These are phyloP conservation scores for Metacarcinus magister DNA, from an alignment of 2,888 invertebrate species.

Conservation along the genomic window DNA sequence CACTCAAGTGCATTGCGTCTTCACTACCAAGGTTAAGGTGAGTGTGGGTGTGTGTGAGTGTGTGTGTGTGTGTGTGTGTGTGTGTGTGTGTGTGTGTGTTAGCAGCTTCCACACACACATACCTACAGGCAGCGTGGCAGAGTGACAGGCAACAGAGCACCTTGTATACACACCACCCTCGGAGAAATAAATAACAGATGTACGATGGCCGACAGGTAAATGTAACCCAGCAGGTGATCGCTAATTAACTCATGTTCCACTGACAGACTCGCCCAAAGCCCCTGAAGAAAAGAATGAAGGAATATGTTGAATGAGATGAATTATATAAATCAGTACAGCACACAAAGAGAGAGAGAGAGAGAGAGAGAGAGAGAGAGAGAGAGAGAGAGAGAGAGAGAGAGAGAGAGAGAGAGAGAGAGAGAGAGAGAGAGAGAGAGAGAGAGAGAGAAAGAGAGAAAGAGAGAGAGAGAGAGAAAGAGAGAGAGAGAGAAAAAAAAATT, in stretches of 20 bases:
- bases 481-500: background rate
- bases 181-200: background rate
- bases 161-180: background rate
- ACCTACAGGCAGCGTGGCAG: background rate
- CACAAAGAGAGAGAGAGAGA: too few species aligned
- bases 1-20: background rate
- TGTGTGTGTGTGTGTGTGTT: slow-evolving; percentile 31
- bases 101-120: background rate
- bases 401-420: slow-evolving; percentile 34
- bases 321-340: too few species aligned
- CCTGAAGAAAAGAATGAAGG: background rate
- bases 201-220: background rate
- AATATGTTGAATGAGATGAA: too few species aligned
- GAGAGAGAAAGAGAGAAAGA: background rate
- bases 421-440: slow-evolving; percentile 42
- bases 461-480: background rate
- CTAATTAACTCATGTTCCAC: background rate
- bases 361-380: background rate
- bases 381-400: slow-evolving; percentile 44
- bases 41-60: slow-evolving; percentile 28
- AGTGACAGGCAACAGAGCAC: background rate
- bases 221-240: too few species aligned
- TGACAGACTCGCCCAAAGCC: too few species aligned
- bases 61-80: slow-evolving; percentile 39
- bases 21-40: background rate